Evolutionary conservation across 2,113 vertebrate genomes (phyloP), one percentile per base, ranked within the genome.

Genomic region (Dissostichus mawsoni): DNA sequence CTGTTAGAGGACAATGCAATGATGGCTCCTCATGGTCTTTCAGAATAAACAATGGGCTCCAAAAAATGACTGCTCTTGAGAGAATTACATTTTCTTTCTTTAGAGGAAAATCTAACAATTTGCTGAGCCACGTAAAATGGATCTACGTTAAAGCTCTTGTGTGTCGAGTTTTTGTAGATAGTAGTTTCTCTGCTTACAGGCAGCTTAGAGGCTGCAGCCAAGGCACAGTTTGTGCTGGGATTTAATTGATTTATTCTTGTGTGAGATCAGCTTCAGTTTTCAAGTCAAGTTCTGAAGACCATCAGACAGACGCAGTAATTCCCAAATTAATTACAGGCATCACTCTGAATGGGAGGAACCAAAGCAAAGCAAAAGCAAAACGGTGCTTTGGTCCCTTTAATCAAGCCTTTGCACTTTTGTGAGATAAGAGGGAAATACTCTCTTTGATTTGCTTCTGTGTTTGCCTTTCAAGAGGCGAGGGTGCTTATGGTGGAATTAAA

Each of bases 21-120:
- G 74, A 92, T 93, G 90, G 93, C 92, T 97, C 95, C 96, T 96
- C 95, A 95, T 95, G 96, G 96, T 95, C 94, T 94, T 94, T 98
- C 95, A 96, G 95, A 92, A 93, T 87, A 94, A 95, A 98, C 95
- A 97, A 97, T 96, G 90, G 94, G 85, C 85, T 88, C 85, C 88
- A 91, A 95, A 95, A 95, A 95, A 94, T 94, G 90, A 97, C 95
- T 95, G 91, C 93, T 92, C 87, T 93, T 89, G 92, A 95, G 95
- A 95, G 96, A 96, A 96, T 95, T 94, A 95, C 93, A 93, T 95
- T 95, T 96, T 97, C 95, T 95, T 94, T 93, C 79, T 89, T 90
- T 92, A 82, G 82, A 83, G 89, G 81, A 92, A 94, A 95, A 95
- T 93, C 92, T 86, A 93, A 91, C 93, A 90, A 89, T 94, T 94